Base-by-base conservation (phyloP, 2,888 invertebrate genomes). In the Mesoligia furuncula region DNA sequence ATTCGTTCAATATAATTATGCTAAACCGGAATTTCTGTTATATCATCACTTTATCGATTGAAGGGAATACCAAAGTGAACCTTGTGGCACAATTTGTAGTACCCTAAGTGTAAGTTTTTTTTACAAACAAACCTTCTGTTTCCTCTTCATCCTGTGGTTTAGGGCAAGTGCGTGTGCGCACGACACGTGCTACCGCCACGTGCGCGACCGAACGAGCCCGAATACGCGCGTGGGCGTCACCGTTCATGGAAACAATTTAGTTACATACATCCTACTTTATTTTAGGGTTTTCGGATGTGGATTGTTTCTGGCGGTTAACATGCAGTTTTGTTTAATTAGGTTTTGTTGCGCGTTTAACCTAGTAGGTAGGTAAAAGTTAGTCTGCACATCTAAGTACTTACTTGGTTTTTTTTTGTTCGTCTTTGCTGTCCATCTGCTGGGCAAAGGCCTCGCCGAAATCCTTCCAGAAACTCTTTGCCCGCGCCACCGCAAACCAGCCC, bases 161-260 rank as follows among this genome's bases (percentile, higher is more conserved):
- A 11, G 80, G 69, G 65, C 75, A 78, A 82, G 83, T 88, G 89
- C 86, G 86, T 83, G 61, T 62, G 86, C 86, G 88, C 87, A 79
- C 20, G 51, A 75, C 88, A 84, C 85, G 81, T 84, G 80, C n/a
- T 42, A 1, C 17, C 5, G 73, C 71, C 80, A 79, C 83, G 83
- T 83, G 88, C 75, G 51, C 69, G 59, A n/a, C 83, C 54, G 39
- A 81, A 76, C 65, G 73, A 51, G 57, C 73, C 75, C 77, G 73
- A 78, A 83, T 71, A 70, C 61, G 45, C 15, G 48, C n/a, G 87
- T 85, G 77, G 85, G 87, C 70, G 87, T 77, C 71, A 62, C 31
- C 17, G 65, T 65, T 70, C 65, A 54, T 84, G 68, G 77, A 73
- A 87, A 87, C 77, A 75, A 84, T 81, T 84, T 81, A 79, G 80